Evolutionary conservation across 1,140 invertebrate species (phyloP).

Genomic region (Agraylea sexmaculata): DNA sequence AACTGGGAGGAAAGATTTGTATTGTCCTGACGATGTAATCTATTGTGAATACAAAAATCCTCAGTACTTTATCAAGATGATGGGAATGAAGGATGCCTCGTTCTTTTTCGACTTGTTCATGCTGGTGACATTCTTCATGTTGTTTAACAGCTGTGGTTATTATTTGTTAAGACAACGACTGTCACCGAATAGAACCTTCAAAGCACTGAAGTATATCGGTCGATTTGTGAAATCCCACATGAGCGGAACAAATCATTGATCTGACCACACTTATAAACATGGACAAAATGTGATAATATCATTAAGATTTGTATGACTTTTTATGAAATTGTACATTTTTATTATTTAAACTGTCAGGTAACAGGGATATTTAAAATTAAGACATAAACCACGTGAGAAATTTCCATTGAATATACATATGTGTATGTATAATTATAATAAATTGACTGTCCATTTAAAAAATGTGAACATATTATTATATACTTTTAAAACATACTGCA

Average conservation of each 20-base stretch:
- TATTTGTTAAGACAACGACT: slow-evolving; percentile 53
- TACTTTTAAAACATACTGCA: too few species aligned
- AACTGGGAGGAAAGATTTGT: slow-evolving; percentile 50
- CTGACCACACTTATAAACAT: too few species aligned
- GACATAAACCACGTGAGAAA: too few species aligned
- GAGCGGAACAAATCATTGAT: slow-evolving; percentile 26
- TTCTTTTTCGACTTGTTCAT: slow-evolving; percentile 49
- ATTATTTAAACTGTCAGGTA: too few species aligned
- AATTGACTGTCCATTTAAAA: too few species aligned
- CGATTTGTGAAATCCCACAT: slow-evolving; percentile 48
- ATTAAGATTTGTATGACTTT: too few species aligned
- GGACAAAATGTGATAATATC: too few species aligned
- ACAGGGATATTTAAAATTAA: too few species aligned
- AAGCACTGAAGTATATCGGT: slow-evolving; percentile 46
- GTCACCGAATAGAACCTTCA: slow-evolving; percentile 53
- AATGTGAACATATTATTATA: too few species aligned
- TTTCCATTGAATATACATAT: too few species aligned
- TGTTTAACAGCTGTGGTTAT: slow-evolving; percentile 47
- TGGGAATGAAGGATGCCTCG: slow-evolving; percentile 50
- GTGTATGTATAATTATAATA: too few species aligned
- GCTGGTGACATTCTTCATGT: slow-evolving; percentile 42
- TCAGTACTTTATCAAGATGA: slow-evolving; percentile 43
- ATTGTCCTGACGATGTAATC: slow-evolving; percentile 50
- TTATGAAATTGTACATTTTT: too few species aligned
- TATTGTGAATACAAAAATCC: slow-evolving; percentile 60